These are phyloP conservation scores for Himalopsyche tibetana DNA, from an alignment of 2,888 invertebrate genomes.

Conservation along the genomic window DNA sequence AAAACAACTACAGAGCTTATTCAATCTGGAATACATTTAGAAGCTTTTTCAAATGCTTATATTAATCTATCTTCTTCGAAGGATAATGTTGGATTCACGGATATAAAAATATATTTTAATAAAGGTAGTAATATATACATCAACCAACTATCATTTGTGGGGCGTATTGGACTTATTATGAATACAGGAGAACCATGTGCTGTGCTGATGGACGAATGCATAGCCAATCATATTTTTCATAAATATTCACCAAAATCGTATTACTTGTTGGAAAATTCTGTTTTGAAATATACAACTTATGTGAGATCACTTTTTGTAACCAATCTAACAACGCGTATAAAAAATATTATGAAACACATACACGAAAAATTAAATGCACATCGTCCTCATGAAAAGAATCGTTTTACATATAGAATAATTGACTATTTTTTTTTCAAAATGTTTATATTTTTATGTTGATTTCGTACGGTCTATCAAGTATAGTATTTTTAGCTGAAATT, in stretches of 20 bases:
- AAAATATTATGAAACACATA: not conserved
- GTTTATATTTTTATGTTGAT: not conserved
- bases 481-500: not conserved
- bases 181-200: not conserved
- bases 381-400: not conserved
- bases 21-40: conserved; percentile 1
- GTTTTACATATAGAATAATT: not conserved
- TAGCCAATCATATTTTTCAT: not conserved
- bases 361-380: not conserved
- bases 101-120: not conserved
- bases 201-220: not conserved
- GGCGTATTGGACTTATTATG: not conserved
- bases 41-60: not conserved
- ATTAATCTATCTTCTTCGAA: not conserved
- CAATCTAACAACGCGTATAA: not conserved
- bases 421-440: not conserved
- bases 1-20: not conserved
- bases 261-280: not conserved
- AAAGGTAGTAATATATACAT: not conserved
- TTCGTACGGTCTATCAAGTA: not conserved
- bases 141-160: not conserved
- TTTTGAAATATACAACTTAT: not conserved
- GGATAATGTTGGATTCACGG: not conserved
- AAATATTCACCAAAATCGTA: not conserved
- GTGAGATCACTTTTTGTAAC: not conserved